Base-by-base conservation (phyloP, 2,888 invertebrate species). In the Rhimphoctona megacephalus region DNA sequence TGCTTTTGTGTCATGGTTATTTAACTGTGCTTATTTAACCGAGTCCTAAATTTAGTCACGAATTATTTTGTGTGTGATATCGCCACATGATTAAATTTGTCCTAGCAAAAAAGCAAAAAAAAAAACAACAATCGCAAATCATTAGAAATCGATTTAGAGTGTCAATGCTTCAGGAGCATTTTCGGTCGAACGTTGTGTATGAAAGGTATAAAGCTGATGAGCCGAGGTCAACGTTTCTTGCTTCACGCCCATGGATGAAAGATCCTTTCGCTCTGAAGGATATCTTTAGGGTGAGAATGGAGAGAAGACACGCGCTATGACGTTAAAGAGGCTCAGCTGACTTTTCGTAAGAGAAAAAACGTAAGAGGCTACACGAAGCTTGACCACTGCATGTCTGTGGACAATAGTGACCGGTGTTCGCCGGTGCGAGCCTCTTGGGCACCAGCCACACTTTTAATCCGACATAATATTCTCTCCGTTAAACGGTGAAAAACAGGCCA, bases 401-500 rank as follows among this genome's bases (percentile, higher is more conserved):
- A 89, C 87, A 88, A 82, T 87, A 79, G 70, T 81, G 85, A 84
- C 81, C 81, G 86, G 79, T 74, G 85, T 76, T 80, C 79, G 36
- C 66, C 73, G 22, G 79, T 14, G 46, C 64, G 74, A 61, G 64
- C 64, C 78, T 84, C 76, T 78, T 43, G 69, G 61, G 83, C 84
- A 85, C 81, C 85, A 86, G 85, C 81, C 81, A 25, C 4, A 39
- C 69, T 39, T 67, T 54, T 66, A 22, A 77, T 77, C 36, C 73
- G 17, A 25, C 67, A 57, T 76, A 82, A 85, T 85, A 79, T 80
- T 61, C 30, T 69, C 81, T 74, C 72, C 85, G 83, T 83, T 86
- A 85, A 87, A 87, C 85, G 81, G 66, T 46, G 81, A 83, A 85
- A 43, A 89, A 87, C 84, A 87, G 83, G 83, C 64, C 88, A 88